Evolutionary conservation across 2,113 vertebrate genomes (phyloP).

Genomic region (Hippolais icterina): DNA sequence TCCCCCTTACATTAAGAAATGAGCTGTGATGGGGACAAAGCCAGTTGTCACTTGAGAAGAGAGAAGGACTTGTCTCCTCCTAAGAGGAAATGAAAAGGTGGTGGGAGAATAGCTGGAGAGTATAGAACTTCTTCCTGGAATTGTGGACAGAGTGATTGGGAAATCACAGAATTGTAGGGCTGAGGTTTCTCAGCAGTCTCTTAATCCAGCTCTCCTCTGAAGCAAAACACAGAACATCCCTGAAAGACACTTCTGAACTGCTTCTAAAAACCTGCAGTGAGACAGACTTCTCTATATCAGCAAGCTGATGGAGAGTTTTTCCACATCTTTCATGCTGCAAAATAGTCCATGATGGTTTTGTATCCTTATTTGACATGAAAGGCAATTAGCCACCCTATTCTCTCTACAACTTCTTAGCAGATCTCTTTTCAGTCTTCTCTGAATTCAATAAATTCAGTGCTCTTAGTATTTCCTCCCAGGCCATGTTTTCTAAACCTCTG

Average conservation of each 20-base stretch:
- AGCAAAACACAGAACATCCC: background rate
- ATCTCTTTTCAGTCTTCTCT: background rate
- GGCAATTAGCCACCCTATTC: background rate
- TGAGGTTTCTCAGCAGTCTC: background rate
- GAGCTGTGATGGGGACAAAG: background rate
- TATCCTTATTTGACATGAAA: background rate
- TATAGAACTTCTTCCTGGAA: background rate
- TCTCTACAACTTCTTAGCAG: background rate
- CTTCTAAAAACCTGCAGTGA: background rate
- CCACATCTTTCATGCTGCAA: background rate
- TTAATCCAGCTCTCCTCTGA: background rate
- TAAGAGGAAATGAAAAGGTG: background rate
- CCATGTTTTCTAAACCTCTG: background rate
- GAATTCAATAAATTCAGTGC: slow-evolving; percentile 38
- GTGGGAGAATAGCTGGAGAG: background rate
- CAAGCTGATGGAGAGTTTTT: background rate
- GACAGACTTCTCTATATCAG: background rate
- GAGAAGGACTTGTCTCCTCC: background rate
- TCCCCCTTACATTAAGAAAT: background rate
- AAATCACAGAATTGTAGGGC: background rate
- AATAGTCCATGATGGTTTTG: background rate
- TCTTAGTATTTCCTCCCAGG: background rate
- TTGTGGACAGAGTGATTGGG: background rate
- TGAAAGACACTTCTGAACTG: background rate
- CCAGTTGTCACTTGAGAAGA: background rate